Evolutionary conservation across 2,113 vertebrate genomes (phyloP).

Genomic region (Dermatemys mawii): DNA sequence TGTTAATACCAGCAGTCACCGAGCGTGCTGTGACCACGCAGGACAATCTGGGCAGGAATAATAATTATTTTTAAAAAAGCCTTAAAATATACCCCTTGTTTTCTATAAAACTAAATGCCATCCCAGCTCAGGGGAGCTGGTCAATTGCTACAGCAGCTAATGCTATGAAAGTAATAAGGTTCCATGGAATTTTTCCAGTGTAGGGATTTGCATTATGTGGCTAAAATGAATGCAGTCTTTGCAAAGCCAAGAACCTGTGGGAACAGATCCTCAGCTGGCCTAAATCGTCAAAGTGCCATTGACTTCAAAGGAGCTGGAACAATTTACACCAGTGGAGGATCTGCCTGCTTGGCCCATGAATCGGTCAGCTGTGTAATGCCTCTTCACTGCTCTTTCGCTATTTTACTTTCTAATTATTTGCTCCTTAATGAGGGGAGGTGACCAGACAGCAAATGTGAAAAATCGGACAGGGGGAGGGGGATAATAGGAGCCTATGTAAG

Average conservation of each 20-base stretch:
- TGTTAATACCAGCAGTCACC: not conserved
- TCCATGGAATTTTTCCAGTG: constrained; percentile 19
- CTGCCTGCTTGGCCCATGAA: not conserved
- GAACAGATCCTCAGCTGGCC: not conserved
- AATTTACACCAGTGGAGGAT: too few relatives aligned
- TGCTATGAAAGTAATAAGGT: not conserved
- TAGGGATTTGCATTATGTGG: constrained; percentile 22
- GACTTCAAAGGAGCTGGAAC: not conserved
- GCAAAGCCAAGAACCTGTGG: not conserved
- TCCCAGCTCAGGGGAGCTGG: not conserved
- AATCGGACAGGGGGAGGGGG: too few relatives aligned
- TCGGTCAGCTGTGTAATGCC: not conserved
- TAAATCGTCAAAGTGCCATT: not conserved
- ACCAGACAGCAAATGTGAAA: too few relatives aligned
- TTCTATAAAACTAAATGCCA: constrained; percentile 2
- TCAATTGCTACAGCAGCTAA: constrained; percentile 44
- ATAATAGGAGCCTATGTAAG: too few relatives aligned
- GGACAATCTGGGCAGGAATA: not conserved
- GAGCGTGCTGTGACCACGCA: not conserved
- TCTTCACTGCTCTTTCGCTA: not conserved
- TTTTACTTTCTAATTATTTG: not conserved
- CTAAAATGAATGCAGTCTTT: not conserved
- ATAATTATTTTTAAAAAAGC: too few relatives aligned
- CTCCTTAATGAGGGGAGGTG: not conserved
- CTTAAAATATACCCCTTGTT: not conserved